Evolutionary conservation across 1,140 invertebrate species (phyloP).

Genomic region (Psix sp.): DNA sequence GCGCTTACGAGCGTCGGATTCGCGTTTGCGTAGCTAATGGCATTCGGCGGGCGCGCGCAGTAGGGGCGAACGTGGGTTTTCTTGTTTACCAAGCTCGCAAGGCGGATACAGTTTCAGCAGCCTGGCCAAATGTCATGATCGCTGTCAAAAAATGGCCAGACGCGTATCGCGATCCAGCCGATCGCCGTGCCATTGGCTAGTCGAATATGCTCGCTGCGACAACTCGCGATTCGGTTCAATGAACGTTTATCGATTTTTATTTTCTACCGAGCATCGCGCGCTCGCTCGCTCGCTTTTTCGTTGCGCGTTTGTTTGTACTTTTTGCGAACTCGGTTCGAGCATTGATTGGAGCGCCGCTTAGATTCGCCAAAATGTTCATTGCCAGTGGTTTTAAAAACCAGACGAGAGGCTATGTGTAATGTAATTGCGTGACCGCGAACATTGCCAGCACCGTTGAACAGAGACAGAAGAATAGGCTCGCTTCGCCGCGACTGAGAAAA

Average conservation of each 20-base stretch:
- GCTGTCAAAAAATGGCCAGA: too few relatives aligned
- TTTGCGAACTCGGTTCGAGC: too few relatives aligned
- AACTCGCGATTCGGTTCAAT: slow-evolving; percentile 2
- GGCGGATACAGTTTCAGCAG: too few relatives aligned
- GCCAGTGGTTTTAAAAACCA: not conserved
- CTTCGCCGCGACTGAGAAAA: not conserved
- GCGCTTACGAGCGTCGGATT: too few relatives aligned
- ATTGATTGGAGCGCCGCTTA: too few relatives aligned
- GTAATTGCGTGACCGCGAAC: not conserved
- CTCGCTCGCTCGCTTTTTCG: not conserved
- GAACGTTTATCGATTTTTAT: slow-evolving; percentile 4
- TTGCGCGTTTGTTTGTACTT: not conserved
- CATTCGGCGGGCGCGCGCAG: not conserved
- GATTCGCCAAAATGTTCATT: not conserved
- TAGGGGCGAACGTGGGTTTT: not conserved
- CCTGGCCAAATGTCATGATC: too few relatives aligned
- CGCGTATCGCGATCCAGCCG: not conserved
- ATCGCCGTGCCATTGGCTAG: too few relatives aligned
- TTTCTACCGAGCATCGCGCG: slow-evolving; percentile 1
- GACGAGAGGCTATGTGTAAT: not conserved
- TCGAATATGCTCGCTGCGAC: not conserved
- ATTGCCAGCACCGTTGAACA: not conserved
- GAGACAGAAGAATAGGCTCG: not conserved
- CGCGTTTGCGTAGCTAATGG: slow-evolving; percentile 37
- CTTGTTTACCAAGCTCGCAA: not conserved